These are phyloP conservation scores for Pseudomyrmex pallidus DNA, from an alignment of 1,140 invertebrate genomes.

Conservation along the genomic window DNA sequence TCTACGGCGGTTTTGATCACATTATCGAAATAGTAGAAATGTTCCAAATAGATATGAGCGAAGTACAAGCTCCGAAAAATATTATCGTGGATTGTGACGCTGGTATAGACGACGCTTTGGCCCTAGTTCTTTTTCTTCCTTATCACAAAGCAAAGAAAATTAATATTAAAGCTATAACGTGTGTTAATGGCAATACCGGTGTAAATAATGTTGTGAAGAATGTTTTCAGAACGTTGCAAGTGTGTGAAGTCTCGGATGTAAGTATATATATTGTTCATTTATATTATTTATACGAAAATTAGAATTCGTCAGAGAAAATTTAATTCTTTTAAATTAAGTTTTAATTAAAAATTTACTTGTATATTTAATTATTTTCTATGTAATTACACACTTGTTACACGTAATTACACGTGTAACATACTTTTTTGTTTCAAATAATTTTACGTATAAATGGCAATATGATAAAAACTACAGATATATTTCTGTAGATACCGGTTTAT, in stretches of 20 bases:
- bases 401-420: too few relatives aligned
- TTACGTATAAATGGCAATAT: not conserved
- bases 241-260: constrained; percentile 84
- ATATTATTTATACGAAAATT: not conserved
- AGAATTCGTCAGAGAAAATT: too few relatives aligned
- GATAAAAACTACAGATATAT: constrained; percentile 4
- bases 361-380: too few relatives aligned
- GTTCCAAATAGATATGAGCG: not conserved
- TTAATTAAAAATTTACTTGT: too few relatives aligned
- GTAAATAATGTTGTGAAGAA: constrained; percentile 87
- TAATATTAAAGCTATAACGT: constrained; percentile 87
- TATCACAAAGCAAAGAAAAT: constrained; percentile 84
- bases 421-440: not conserved
- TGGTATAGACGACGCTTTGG: constrained; percentile 89
- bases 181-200: constrained; percentile 88
- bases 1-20: too few relatives aligned
- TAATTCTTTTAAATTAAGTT: too few relatives aligned
- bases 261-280: constrained; percentile 71
- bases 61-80: constrained; percentile 41
- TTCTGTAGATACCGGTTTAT: constrained; percentile 88
- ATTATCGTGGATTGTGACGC: constrained; percentile 88
- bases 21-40: too few relatives aligned
- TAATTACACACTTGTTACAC: too few relatives aligned
- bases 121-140: constrained; percentile 86
- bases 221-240: constrained; percentile 86